These are phyloP conservation scores for Cyprinodon diabolis DNA, from an alignment of 2,797 vertebrate genomes.

Conservation along the genomic window DNA sequence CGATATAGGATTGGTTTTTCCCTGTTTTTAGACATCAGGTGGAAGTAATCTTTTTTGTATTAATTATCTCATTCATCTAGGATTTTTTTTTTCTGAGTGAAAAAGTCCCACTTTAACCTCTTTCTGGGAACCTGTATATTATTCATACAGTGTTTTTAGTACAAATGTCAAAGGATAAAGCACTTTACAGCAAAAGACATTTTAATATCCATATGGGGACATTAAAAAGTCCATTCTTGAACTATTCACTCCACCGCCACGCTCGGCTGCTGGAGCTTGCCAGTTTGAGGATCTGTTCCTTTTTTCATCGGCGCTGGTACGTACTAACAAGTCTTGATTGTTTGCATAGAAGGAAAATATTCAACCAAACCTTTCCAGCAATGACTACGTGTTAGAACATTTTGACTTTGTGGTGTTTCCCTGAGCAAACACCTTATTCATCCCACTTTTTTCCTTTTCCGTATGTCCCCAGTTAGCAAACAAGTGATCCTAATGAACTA, in stretches of 20 bases:
- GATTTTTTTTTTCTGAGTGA: too few relatives aligned
- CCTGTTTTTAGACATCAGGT: too few relatives aligned
- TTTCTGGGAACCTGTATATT: background rate
- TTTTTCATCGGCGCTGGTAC: constrained; percentile 26
- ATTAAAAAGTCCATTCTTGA: background rate
- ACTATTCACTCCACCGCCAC: background rate
- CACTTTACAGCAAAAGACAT: background rate
- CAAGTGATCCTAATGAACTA: constrained; percentile 53
- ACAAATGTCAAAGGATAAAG: background rate
- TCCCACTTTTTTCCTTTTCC: constrained; percentile 70
- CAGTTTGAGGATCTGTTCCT: constrained; percentile 33
- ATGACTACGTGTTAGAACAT: constrained; percentile 59
- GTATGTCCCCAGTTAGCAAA: constrained; percentile 59
- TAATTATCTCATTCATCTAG: too few relatives aligned
- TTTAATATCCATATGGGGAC: background rate
- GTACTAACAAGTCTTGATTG: constrained; percentile 44
- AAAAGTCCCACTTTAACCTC: background rate
- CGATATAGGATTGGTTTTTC: too few relatives aligned
- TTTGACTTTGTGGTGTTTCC: constrained; percentile 54
- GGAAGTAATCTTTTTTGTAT: too few relatives aligned
- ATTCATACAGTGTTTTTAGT: background rate
- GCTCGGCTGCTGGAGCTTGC: constrained; percentile 1
- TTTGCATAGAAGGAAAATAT: constrained; percentile 53
- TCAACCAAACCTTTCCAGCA: constrained; percentile 59
- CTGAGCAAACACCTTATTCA: constrained; percentile 44